A percentile compares a stretch with the other conserved stretches of the same genome.
These are phyloP conservation scores for Drosophila gunungcola DNA, from an alignment of 1,140 invertebrate species.

Conservation along the genomic window DNA sequence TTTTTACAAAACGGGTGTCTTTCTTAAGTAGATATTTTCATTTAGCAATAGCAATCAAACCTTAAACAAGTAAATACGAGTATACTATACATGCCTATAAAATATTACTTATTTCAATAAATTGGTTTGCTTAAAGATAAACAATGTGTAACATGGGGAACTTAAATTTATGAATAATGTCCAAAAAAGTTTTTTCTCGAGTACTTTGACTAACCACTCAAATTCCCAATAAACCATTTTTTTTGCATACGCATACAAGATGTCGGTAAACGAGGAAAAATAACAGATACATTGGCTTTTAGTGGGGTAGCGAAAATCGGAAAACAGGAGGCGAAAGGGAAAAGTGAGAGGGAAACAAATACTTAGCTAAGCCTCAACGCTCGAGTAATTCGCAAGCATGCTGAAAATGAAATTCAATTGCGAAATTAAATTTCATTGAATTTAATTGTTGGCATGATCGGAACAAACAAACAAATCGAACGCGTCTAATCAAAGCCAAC, in stretches of 20 bases:
- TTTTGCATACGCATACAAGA: constrained; percentile 6
- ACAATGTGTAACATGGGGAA: too few relatives aligned
- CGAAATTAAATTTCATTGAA: constrained; percentile 60
- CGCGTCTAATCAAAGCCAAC: constrained; percentile 40
- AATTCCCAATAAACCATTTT: not conserved
- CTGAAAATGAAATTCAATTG: constrained; percentile 60
- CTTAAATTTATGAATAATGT: too few relatives aligned
- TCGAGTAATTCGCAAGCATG: constrained; percentile 65
- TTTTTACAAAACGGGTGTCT: not conserved
- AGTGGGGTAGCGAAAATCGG: constrained; percentile 22
- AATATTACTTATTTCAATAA: too few relatives aligned
- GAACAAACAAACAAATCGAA: constrained; percentile 54
- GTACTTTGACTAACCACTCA: not conserved
- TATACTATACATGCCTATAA: too few relatives aligned
- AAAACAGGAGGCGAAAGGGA: constrained; percentile 21
- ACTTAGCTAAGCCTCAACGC: constrained; percentile 53
- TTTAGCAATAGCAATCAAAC: too few relatives aligned
- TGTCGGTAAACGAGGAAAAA: constrained; percentile 16
- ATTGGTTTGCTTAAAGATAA: too few relatives aligned
- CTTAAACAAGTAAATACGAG: too few relatives aligned
- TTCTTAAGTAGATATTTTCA: too few relatives aligned
- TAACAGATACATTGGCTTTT: constrained; percentile 13
- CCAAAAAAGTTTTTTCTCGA: too few relatives aligned
- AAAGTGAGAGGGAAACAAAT: constrained; percentile 33
- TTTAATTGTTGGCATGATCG: constrained; percentile 55